These are phyloP conservation scores for Lathronympha strigana DNA, from an alignment of 2,888 invertebrate genomes.

Conservation along the genomic window DNA sequence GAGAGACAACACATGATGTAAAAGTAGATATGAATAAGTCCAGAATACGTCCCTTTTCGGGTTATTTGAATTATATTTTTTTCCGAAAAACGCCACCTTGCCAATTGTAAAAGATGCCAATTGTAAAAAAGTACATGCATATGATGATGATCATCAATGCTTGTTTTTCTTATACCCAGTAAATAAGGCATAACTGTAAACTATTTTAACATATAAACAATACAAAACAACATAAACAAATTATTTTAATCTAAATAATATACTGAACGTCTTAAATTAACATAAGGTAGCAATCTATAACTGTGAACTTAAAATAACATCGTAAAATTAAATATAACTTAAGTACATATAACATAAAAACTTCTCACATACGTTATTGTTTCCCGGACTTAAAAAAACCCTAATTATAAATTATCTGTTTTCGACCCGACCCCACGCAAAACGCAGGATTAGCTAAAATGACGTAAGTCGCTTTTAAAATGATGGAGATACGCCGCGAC, in stretches of 20 bases:
- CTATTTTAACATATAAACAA: no score
- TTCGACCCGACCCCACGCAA: conserved; percentile 25
- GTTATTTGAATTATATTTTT: no score
- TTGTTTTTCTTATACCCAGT: no score
- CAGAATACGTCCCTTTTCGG: no score
- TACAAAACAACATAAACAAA: no score
- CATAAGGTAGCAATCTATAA: not conserved
- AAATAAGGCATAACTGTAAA: no score
- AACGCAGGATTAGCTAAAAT: not conserved
- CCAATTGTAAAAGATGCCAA: no score
- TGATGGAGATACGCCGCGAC: not conserved
- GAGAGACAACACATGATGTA: no score
- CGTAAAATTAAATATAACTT: not conserved
- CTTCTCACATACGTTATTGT: conserved; percentile 12
- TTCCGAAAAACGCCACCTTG: no score
- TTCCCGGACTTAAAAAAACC: not conserved
- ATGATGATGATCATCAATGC: no score
- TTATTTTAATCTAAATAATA: not conserved
- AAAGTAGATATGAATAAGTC: no score
- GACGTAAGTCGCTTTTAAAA: not conserved
- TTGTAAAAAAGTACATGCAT: no score
- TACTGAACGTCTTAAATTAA: not conserved
- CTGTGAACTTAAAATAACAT: not conserved
- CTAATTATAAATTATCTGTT: conserved; percentile 30
- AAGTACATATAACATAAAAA: not conserved